Evolutionary conservation across 2,113 vertebrate species (phyloP).

Genomic region (Cervus canadensis): DNA sequence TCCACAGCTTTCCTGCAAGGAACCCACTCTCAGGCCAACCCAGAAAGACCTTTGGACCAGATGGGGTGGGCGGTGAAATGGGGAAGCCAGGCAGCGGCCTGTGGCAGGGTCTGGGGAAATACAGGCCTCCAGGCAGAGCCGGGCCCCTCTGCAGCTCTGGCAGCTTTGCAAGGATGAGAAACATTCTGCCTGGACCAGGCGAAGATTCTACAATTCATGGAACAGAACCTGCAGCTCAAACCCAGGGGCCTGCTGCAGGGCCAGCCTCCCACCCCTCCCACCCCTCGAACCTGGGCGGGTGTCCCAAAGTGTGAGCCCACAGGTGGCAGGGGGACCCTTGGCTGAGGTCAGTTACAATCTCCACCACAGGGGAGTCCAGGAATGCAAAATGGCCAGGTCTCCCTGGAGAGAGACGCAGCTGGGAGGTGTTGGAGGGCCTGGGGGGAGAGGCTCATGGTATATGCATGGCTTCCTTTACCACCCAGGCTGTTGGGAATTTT

Average conservation of each 20-base stretch:
- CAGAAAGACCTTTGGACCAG: neutral
- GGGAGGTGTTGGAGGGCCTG: neutral
- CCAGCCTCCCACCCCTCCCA: neutral
- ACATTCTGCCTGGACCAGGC: neutral
- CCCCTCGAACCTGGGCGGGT: neutral
- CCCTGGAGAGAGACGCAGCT: neutral
- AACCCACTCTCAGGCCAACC: neutral
- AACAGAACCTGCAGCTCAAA: neutral
- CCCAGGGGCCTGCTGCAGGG: neutral
- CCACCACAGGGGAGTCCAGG: neutral
- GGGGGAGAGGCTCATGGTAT: fast-evolving
- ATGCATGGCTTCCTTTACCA: neutral
- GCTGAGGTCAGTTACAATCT: neutral
- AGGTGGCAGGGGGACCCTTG: neutral
- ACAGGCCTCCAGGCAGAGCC: neutral
- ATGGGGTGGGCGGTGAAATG: fast-evolving
- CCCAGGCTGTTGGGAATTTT: neutral
- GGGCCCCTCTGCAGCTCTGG: neutral
- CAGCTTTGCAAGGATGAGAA: neutral
- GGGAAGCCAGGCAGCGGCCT: neutral
- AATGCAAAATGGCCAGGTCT: neutral
- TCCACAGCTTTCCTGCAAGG: neutral
- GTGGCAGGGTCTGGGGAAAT: neutral
- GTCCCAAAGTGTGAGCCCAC: neutral
- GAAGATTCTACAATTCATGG: neutral